Evolutionary conservation across 2,888 invertebrate species (phyloP), one percentile per base, ranked within the genome.

Genomic region (Xestia sexstrigata): DNA sequence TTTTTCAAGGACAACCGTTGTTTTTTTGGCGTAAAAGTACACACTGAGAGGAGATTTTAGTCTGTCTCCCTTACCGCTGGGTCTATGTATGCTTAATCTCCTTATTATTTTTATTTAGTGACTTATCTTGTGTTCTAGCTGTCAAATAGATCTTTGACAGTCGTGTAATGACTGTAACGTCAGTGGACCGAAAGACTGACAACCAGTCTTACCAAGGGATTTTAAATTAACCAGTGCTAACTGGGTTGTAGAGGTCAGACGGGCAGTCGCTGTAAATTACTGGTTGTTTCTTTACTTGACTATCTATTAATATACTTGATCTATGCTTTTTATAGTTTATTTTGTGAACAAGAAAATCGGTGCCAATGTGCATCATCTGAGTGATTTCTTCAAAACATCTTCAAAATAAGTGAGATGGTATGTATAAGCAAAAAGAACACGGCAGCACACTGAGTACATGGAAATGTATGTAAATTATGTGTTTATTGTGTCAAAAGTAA

Each of bases 401-500:
- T 47, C 2, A n/a, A 20, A 35, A 60, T 11, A 7, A 49, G n/a
- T 49, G 20, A 7, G 8, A n/a, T 65, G n/a, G 20, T 52, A 9
- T 30, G 17, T 26, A 23, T 55, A n/a, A 30, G n/a, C n/a, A 39
- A 30, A 52, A 17, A 15, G 13, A 47, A 66, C 5, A 26, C 35
- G 26, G 23, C 30, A 49, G 63, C 23, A 58, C 45, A 35, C 23
- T 47, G 52, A n/a, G 47, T 20, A 52, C 68, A 63, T 63, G 68
- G 52, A 75, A 73, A 42, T n/a, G 7, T 74, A 70, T 67, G 67
- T 58, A 76, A 73, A 70, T 75, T 52, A 69, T 66, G 69, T 81
- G 69, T 85, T 79, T 86, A 81, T 73, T 79, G 52, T 72, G 70
- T 84, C 77, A 81, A 78, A 76, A 86, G 65, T 81, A 79, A 79